Percentiles rank a stretch among this genome's conserved stretches.
Evolutionary conservation across 2,797 vertebrate genomes (phyloP).

Genomic region (Bufotes viridis): DNA sequence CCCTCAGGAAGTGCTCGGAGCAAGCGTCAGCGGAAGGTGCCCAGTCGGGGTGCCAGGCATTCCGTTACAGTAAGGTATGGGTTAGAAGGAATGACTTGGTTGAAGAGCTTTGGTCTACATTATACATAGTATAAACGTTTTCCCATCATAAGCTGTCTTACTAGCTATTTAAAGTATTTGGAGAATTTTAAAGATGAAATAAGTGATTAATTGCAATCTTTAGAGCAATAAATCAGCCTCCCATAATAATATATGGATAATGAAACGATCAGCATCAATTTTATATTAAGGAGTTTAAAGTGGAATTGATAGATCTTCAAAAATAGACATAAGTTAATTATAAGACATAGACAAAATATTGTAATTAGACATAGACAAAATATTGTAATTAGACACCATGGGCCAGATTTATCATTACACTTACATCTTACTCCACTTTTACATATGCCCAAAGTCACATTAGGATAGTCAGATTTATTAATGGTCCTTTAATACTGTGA

Average conservation of each 20-base stretch:
- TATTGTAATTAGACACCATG: conserved; percentile 21
- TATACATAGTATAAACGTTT: neutral
- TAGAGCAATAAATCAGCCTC: conserved; percentile 44
- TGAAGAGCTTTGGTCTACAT: neutral
- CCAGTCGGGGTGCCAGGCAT: too few species aligned
- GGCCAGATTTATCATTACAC: too few species aligned
- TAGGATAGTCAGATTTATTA: too few species aligned
- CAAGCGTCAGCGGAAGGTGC: too few species aligned
- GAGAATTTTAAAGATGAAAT: neutral
- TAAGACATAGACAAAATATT: conserved; percentile 49
- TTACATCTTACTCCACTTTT: too few species aligned
- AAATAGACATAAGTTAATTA: conserved; percentile 52
- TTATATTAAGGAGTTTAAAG: conserved; percentile 45
- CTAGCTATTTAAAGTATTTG: neutral
- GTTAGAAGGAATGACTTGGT: neutral
- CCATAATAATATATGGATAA: conserved; percentile 45
- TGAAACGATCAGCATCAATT: conserved; percentile 48
- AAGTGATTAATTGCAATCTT: conserved; percentile 36
- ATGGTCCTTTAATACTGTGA: too few species aligned
- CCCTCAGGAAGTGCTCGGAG: too few species aligned
- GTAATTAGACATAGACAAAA: conserved; percentile 50
- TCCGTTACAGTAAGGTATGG: neutral
- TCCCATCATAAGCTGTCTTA: neutral
- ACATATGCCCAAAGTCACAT: too few species aligned
- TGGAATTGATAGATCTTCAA: conserved; percentile 44